Evolutionary conservation across 2,888 invertebrate species (phyloP).

Genomic region (Xestobium rufovillosum): DNA sequence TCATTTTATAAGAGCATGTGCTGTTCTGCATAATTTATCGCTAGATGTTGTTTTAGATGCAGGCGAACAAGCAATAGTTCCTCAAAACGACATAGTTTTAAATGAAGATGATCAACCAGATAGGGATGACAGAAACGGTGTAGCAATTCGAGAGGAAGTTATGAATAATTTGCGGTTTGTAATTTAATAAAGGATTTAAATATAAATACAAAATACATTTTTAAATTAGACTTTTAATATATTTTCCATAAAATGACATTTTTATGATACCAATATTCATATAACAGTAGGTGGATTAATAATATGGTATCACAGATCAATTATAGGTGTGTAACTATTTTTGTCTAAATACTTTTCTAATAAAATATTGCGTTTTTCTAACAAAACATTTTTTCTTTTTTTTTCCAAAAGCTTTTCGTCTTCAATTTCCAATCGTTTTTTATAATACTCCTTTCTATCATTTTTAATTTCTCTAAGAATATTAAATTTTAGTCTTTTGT

Average conservation of each 20-base stretch:
- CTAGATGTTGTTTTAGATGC: too few species aligned
- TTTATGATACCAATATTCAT: not conserved
- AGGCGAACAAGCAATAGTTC: constrained; percentile 5
- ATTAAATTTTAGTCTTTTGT: constrained; percentile 11
- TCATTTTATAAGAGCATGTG: constrained; percentile 9
- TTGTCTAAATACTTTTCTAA: constrained; percentile 7
- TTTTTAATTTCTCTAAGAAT: constrained; percentile 11
- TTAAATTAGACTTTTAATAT: not conserved
- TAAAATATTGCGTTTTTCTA: constrained; percentile 10
- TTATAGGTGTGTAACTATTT: constrained; percentile 8
- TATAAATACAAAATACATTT: not conserved
- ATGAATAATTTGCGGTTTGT: constrained; percentile 12
- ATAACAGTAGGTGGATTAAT: not conserved
- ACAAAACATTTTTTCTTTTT: constrained; percentile 10
- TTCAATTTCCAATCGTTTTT: constrained; percentile 12
- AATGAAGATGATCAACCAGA: constrained; percentile 9
- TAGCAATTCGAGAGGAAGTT: constrained; percentile 10
- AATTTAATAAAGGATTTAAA: constrained; percentile 8
- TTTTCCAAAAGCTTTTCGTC: constrained; percentile 8
- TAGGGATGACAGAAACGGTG: constrained; percentile 10
- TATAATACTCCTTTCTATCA: constrained; percentile 10
- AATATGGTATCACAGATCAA: constrained; percentile 7
- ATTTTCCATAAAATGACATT: constrained; percentile 1
- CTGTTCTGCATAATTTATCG: too few species aligned
- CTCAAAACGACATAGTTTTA: constrained; percentile 7